Evolutionary conservation across 2,113 vertebrate species (phyloP), one percentile per base, ranked within the genome.

Genomic region (Saguinus imperator): DNA sequence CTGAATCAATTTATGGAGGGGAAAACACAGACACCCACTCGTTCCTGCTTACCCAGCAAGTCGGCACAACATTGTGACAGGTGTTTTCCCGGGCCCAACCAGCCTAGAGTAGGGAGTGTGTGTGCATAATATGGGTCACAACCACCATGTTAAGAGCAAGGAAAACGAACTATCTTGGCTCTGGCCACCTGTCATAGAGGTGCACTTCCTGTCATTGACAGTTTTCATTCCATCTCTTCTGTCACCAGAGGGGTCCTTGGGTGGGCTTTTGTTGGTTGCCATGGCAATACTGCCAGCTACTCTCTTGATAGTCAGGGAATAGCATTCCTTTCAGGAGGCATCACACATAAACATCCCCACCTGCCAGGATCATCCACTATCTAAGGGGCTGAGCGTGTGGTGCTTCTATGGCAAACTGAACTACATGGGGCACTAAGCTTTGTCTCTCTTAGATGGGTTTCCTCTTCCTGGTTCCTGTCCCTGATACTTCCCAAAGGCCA

Each of bases 41-140:
- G 68, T 97, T 97, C 93, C 97, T 97, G 91, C 96, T 97, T 95
- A 96, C 91, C 84, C 82, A 92, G 95, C 82, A 87, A 97, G 84
- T 94, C 20, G 3, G 89, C 84, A 96, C 94, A 97, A 97, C 96
- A 97, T 96, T 96, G 87, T 97, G 96, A 97, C 96, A 97, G 96
- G 96, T 98, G 96, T 94, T 97, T 97, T 89, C 92, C 87, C 29
- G 8, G 87, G 83, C 84, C 92, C 58, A 92, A 85, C 82, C 40
- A 77, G 80, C 55, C 96, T 81, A 66, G 75, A 27, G 92, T 5
- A 17, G 70, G 20, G 64, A 40, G 61, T 92, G 66, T 82, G 88
- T 18, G 37, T 68, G 27, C 57, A 43, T 80, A 43, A 88, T 87
- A 79, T 8, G 45, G 89, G 83, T 96, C 66, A 89, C 58, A 88